Evolutionary conservation across 1,140 invertebrate species (phyloP).

Genomic region (Drosophila tani): DNA sequence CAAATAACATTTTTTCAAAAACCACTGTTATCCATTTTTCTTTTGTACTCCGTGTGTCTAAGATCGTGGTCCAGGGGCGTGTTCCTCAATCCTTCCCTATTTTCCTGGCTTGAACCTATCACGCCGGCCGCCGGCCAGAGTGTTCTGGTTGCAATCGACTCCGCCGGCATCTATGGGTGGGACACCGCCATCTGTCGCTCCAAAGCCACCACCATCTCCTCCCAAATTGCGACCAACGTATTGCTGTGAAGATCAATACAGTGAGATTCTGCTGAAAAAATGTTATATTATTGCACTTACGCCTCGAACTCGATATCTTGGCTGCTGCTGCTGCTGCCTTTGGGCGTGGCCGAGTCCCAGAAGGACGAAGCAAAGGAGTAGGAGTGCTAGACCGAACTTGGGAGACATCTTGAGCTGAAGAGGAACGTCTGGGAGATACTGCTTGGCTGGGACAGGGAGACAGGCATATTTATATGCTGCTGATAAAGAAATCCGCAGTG

Average conservation of each 20-base stretch:
- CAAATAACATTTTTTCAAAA: not conserved
- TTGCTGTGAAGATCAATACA: too few species aligned
- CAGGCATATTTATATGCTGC: slow-evolving; percentile 1
- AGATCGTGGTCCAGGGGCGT: not conserved
- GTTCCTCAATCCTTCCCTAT: not conserved
- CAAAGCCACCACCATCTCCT: not conserved
- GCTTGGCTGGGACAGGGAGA: not conserved
- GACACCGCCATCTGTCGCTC: not conserved
- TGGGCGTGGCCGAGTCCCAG: slow-evolving; percentile 1
- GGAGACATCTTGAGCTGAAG: slow-evolving; percentile 2
- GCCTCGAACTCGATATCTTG: not conserved
- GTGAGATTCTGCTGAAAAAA: too few species aligned
- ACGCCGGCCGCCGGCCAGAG: fast-evolving
- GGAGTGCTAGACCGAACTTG: not conserved
- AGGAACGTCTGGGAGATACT: slow-evolving; percentile 1
- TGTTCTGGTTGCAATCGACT: not conserved
- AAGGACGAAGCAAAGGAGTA: slow-evolving; percentile 1
- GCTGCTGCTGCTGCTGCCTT: not conserved
- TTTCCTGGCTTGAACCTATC: not conserved
- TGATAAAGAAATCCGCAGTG: slow-evolving; percentile 2
- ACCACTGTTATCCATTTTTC: not conserved
- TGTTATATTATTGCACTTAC: not conserved
- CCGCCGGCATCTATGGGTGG: not conserved
- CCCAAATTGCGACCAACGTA: not conserved
- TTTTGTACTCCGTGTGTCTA: not conserved